Evolutionary conservation across 2,797 vertebrate species (phyloP).

Genomic region (Tadarida brasiliensis): DNA sequence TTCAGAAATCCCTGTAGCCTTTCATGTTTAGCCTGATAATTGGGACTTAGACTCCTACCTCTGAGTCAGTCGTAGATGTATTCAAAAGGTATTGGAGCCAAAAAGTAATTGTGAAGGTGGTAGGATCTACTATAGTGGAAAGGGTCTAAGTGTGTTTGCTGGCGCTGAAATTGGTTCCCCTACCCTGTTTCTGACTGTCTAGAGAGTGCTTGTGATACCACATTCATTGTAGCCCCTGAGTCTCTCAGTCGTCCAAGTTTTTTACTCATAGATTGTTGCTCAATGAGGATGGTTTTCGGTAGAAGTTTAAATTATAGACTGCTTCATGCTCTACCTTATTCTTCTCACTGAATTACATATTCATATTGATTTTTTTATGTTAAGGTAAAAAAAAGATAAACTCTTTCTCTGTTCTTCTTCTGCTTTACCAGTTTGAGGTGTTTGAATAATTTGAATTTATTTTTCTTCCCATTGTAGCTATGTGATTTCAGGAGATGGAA

Average conservation of each 20-base stretch:
- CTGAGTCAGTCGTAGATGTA: not conserved
- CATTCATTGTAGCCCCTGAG: not conserved
- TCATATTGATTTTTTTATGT: not conserved
- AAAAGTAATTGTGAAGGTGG: not conserved
- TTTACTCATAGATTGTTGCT: not conserved
- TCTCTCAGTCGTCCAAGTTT: not conserved
- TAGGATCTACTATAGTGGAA: not conserved
- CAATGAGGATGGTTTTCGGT: not conserved
- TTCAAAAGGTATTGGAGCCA: not conserved
- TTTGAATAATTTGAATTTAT: slow-evolving; percentile 67
- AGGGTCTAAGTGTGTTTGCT: not conserved
- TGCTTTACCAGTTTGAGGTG: not conserved
- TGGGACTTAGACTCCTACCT: not conserved
- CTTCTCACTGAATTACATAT: not conserved
- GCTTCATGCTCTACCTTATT: not conserved
- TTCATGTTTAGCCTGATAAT: not conserved
- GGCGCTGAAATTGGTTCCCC: not conserved
- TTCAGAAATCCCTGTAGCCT: slow-evolving; percentile 10
- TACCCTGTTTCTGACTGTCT: not conserved
- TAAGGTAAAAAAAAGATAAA: slow-evolving; percentile 18
- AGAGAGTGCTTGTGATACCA: not conserved
- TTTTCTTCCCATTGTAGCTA: slow-evolving; percentile 89
- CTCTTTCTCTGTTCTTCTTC: slow-evolving; percentile 2
- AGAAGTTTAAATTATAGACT: not conserved
- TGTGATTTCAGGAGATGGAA: slow-evolving; percentile 98